These are phyloP conservation scores for Eurystomus gularis DNA, from an alignment of 2,113 vertebrate species.

Conservation along the genomic window DNA sequence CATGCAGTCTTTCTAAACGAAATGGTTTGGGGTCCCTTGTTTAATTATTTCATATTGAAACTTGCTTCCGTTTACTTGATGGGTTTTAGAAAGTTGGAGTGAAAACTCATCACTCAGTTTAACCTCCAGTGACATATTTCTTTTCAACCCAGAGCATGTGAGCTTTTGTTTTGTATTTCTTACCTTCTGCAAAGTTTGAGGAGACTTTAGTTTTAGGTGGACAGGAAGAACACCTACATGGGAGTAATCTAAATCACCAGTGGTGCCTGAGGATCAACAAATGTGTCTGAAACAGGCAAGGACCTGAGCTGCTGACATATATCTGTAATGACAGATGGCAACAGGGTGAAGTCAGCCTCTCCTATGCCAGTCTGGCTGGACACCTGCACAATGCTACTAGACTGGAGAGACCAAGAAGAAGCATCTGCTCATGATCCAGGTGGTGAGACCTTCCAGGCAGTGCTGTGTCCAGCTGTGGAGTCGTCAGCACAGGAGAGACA, in stretches of 20 bases:
- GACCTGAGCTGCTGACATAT: background rate
- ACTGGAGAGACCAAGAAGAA: background rate
- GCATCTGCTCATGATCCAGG: background rate
- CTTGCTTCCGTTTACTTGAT: background rate
- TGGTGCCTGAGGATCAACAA: background rate
- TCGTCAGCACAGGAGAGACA: background rate
- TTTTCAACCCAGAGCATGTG: background rate
- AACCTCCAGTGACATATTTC: background rate
- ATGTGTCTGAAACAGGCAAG: background rate
- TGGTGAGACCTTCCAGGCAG: background rate
- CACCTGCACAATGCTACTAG: rapidly evolving
- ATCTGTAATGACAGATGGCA: background rate
- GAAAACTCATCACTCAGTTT: background rate
- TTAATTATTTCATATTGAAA: background rate
- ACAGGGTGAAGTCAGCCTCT: background rate
- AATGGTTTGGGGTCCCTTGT: background rate
- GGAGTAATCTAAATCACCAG: background rate
- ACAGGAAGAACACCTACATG: background rate
- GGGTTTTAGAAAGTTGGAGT: background rate
- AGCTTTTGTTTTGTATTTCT: background rate
- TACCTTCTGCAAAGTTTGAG: background rate
- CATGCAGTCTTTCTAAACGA: background rate
- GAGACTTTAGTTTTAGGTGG: background rate
- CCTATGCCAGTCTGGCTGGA: background rate
- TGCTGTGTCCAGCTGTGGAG: background rate